phyloP scores from a whole-genome alignment of 1,140 invertebrate genomes.

The Drosophila tani region DNA sequence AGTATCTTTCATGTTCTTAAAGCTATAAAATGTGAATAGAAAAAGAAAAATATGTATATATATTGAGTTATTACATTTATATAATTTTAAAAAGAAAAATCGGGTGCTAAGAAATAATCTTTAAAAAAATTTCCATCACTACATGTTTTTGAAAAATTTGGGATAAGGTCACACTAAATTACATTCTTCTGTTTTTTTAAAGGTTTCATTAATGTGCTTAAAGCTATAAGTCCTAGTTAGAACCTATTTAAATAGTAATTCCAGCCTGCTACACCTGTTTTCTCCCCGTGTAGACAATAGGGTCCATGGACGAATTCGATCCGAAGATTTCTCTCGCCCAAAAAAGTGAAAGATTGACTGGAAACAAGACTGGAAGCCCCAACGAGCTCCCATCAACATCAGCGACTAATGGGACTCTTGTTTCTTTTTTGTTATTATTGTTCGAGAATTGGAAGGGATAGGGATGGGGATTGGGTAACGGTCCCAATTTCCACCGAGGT shows the following conservation, averaged over 20 bases:
- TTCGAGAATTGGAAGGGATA: not conserved
- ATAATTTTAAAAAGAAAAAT: too few species aligned
- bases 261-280: not conserved
- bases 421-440: slow-evolving; percentile 12
- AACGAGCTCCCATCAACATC: slow-evolving; percentile 70
- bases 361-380: slow-evolving; percentile 75
- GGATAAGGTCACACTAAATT: too few species aligned
- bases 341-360: slow-evolving; percentile 47
- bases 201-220: too few species aligned
- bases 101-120: too few species aligned
- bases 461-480: not conserved
- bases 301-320: slow-evolving; percentile 31
- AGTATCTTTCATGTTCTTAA: too few species aligned
- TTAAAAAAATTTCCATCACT: too few species aligned
- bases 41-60: too few species aligned
- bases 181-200: too few species aligned
- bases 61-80: too few species aligned
- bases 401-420: slow-evolving; percentile 69
- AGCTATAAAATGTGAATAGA: too few species aligned
- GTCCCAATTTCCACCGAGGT: slow-evolving; percentile 66
- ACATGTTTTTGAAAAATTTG: too few species aligned
- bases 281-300: slow-evolving; percentile 6
- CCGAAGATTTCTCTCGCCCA: slow-evolving; percentile 30
- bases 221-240: not conserved
- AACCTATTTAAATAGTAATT: not conserved